Conservation (phyloP, 37 sponge, comb jelly and placozoan species). For the Aphrocallistes beatrix region DNA sequence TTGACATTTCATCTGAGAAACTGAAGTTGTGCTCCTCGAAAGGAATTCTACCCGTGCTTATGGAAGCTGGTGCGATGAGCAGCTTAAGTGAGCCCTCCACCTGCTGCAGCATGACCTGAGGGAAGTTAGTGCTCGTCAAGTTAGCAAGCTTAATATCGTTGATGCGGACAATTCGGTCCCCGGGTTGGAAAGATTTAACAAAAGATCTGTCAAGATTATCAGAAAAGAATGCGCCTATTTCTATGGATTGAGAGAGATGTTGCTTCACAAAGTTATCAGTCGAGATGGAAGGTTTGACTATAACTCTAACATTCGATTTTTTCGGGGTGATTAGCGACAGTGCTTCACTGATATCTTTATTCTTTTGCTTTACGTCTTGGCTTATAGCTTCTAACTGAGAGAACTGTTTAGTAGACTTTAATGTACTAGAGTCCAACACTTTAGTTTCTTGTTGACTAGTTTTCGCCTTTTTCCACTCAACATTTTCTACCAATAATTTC, state of each 20-base stretch:
- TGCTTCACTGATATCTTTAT: neutral
- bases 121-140: neutral
- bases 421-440: neutral
- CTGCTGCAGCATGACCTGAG: neutral
- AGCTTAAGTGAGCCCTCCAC: neutral
- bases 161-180: neutral
- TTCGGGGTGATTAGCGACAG: neutral
- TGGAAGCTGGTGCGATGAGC: neutral
- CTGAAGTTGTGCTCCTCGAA: neutral
- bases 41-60: neutral
- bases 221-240: conserved; percentile 7
- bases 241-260: neutral
- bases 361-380: neutral
- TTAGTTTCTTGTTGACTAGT: neutral
- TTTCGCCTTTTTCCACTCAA: neutral
- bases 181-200: neutral
- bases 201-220: neutral
- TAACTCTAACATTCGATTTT: neutral
- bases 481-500: neutral
- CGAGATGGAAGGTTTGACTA: neutral
- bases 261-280: neutral
- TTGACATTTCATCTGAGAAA: neutral
- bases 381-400: neutral
- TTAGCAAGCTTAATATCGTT: neutral
- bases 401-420: neutral